A percentile compares a stretch with the other conserved stretches of the same genome.
Conservation (phyloP, 2,888 invertebrate species). For the Osmoderma eremita region DNA sequence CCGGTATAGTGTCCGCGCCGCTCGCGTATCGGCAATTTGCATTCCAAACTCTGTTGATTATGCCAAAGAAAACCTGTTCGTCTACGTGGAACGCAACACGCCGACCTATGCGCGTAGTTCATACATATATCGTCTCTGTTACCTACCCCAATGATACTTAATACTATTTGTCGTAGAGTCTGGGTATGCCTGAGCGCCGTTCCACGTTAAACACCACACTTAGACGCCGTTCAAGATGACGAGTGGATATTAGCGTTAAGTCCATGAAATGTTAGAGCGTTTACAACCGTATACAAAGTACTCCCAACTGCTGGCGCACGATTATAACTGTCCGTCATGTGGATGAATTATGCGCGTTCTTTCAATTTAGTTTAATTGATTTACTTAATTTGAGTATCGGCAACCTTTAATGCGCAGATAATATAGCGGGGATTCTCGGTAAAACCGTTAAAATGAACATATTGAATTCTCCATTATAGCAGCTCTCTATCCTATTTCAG, state of each 20-base stretch:
- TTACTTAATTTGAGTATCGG: constrained; percentile 20
- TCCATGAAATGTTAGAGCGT: constrained; percentile 4
- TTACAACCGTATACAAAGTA: background rate
- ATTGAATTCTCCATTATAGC: too few relatives aligned
- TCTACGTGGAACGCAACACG: background rate
- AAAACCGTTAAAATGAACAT: constrained; percentile 14
- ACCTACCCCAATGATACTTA: constrained; percentile 7
- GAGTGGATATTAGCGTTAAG: background rate
- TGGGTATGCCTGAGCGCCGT: constrained; percentile 3
- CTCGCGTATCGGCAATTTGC: constrained; percentile 41
- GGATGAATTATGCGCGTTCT: constrained; percentile 1
- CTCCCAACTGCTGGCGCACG: background rate
- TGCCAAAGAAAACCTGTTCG: constrained; percentile 40
- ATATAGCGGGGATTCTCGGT: constrained; percentile 8
- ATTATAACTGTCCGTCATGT: constrained; percentile 17
- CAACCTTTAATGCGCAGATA: background rate
- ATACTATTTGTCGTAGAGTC: constrained; percentile 9
- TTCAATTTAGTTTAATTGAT: constrained; percentile 17
- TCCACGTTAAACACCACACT: constrained; percentile 1
- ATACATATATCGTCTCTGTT: background rate
- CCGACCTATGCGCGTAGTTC: background rate
- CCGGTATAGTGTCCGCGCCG: constrained; percentile 20
- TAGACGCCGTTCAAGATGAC: constrained; percentile 1
- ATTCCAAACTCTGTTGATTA: constrained; percentile 37
- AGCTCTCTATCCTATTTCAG: background rate